Base-by-base conservation (phyloP, 1,140 invertebrate genomes). In the Plutomurus gul region DNA sequence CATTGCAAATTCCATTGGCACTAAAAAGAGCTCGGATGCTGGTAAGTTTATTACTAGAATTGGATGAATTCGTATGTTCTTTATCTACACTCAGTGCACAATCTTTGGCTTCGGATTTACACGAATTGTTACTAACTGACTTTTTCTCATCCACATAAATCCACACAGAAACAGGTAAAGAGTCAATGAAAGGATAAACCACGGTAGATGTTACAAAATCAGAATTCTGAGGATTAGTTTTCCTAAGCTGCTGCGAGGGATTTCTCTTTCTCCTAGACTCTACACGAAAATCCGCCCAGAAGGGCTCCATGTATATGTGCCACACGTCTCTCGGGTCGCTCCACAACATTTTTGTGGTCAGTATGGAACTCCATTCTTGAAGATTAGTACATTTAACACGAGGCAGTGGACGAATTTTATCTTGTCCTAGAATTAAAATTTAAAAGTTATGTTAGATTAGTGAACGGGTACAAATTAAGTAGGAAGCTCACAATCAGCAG, bases 221-320 rank as follows among this genome's bases (percentile, higher is more conserved):
- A 27, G 40, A 30, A 60, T 60, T 60, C 22, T 74, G 22, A 56
- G 13, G 6, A 43, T 72, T 72, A 0, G 25, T 46, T 46, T 39
- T 72, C 18, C 39, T 39, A 4, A 20, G 37, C 3, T 40, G 47
- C 5, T 74, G 36, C 6, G 75, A 43, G 5, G 49, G n/a, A 47
- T 56, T 43, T 49, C 40, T 5, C n/a, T 47, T 77, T 18, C 73
- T 51, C 30, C 76, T 76, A 4, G 78, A 20, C 71, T 82, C 80
- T 2, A 83, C 93, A 78, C 91, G 89, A 86, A 97, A 97, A 86
- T 98, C 96, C 5, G 93, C 92, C 95, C 95, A 98, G 39, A 97
- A 89, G 0, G 96, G 95, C 86, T 98, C 96, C 20, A 95, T 87
- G 84, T 91, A 90, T 16, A 95, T 90, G 85, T 93, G 95, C 95